Conservation (phyloP, 2,797 vertebrate genomes). For the Iguana delicatissima region DNA sequence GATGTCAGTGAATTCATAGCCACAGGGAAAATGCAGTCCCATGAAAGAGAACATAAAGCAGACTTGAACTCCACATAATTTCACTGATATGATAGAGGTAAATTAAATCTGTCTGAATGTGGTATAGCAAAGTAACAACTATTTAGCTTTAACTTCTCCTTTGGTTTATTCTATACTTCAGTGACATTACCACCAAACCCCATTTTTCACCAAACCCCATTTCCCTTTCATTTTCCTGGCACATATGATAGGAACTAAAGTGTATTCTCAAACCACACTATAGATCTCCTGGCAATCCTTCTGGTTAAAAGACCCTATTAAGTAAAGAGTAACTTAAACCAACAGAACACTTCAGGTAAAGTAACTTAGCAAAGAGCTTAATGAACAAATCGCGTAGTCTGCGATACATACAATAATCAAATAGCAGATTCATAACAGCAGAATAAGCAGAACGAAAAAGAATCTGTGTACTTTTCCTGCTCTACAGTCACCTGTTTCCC, state of each 20-base stretch:
- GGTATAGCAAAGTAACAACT: fast-evolving
- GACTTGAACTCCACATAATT: background rate
- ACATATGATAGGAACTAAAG: background rate
- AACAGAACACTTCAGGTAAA: background rate
- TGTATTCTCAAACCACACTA: background rate
- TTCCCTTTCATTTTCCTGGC: background rate
- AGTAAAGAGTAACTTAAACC: background rate
- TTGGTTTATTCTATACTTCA: background rate
- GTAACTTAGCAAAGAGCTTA: background rate
- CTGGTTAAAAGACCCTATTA: background rate
- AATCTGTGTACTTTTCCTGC: background rate
- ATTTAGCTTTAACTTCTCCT: background rate
- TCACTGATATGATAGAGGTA: background rate
- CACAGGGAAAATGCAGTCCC: conserved; percentile 62
- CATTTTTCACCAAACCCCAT: too few relatives aligned
- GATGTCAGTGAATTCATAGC: conserved; percentile 67
- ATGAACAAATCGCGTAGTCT: too few relatives aligned
- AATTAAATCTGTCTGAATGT: background rate
- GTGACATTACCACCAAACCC: background rate
- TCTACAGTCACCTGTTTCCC: background rate
- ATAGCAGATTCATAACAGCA: background rate
- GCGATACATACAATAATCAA: background rate
- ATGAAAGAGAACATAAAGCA: background rate
- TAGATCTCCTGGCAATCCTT: background rate
- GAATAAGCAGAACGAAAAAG: background rate